Percentiles rank a stretch among this genome's conserved stretches.
Evolutionary conservation across 1,140 invertebrate genomes (phyloP).

Genomic region (Medauroidea extradentata): DNA sequence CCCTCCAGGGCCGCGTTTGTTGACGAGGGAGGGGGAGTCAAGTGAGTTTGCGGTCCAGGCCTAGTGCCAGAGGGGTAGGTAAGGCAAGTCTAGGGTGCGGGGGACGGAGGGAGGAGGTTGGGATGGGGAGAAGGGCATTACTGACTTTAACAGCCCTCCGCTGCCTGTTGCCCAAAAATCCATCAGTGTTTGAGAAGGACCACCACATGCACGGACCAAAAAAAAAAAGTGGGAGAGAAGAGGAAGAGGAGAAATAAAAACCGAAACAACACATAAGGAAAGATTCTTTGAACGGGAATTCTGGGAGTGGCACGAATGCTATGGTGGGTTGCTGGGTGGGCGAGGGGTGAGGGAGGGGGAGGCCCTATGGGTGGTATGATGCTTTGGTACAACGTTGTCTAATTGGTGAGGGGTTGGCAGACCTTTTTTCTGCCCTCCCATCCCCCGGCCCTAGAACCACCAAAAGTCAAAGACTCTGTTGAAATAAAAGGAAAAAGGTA

Average conservation of each 20-base stretch:
- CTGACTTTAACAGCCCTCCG: not conserved
- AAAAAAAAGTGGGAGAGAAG: not conserved
- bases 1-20: too few relatives aligned
- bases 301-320: not conserved
- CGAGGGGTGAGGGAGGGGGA: not conserved
- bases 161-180: not conserved
- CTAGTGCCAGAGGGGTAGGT: too few relatives aligned
- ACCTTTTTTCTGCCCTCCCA: too few relatives aligned
- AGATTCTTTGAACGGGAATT: not conserved
- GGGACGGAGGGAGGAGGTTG: too few relatives aligned
- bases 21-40: not conserved
- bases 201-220: not conserved
- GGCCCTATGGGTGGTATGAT: not conserved
- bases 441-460: too few relatives aligned
- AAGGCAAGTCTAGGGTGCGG: too few relatives aligned
- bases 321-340: not conserved
- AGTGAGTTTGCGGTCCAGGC: constrained; percentile 1
- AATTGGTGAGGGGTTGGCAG: not conserved
- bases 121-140: not conserved
- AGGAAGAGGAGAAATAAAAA: not conserved
- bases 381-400: not conserved
- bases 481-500: too few relatives aligned
- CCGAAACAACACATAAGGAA: not conserved
- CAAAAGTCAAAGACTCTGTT: too few relatives aligned
- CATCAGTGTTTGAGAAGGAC: not conserved